Evolutionary conservation across 2,888 invertebrate genomes (phyloP).

Genomic region (Thymelicus lineola): DNA sequence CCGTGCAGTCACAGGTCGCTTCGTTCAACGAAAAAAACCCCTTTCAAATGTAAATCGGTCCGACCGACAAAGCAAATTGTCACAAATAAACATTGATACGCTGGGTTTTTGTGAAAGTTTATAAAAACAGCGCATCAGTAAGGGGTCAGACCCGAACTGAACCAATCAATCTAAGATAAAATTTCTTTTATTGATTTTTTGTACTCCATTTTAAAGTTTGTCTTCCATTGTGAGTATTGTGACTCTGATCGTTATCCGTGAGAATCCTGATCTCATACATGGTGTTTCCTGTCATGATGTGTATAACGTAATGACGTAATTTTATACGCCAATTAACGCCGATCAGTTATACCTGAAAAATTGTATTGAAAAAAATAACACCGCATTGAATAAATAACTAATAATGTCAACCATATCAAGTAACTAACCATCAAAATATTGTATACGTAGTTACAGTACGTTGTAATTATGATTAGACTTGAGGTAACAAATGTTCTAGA

Average conservation of each 20-base stretch:
- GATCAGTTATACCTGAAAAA: neutral
- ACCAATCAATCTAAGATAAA: slow-evolving; percentile 83
- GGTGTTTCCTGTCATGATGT: slow-evolving; percentile 41
- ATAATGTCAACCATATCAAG: too few relatives aligned
- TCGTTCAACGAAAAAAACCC: slow-evolving; percentile 69
- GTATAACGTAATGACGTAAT: slow-evolving; percentile 9
- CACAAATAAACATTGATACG: slow-evolving; percentile 84
- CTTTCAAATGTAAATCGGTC: slow-evolving; percentile 83
- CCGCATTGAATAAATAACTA: too few relatives aligned
- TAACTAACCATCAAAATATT: too few relatives aligned
- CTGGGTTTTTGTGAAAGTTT: slow-evolving; percentile 76
- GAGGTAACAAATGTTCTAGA: too few relatives aligned
- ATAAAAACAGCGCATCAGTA: slow-evolving; percentile 77
- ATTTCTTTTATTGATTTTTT: slow-evolving; percentile 76
- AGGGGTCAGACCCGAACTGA: slow-evolving; percentile 73
- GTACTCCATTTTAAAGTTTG: slow-evolving; percentile 58
- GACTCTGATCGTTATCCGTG: slow-evolving; percentile 76
- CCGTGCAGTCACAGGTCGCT: slow-evolving; percentile 80
- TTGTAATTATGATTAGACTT: too few relatives aligned
- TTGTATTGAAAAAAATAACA: too few relatives aligned
- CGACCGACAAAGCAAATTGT: slow-evolving; percentile 85
- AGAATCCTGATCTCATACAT: slow-evolving; percentile 49
- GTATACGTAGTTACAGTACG: too few relatives aligned
- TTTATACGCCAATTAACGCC: slow-evolving; percentile 21
- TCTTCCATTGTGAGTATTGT: slow-evolving; percentile 60